Evolutionary conservation across 2,888 invertebrate genomes (phyloP).

Genomic region (Ommatoiulus sabulosus): DNA sequence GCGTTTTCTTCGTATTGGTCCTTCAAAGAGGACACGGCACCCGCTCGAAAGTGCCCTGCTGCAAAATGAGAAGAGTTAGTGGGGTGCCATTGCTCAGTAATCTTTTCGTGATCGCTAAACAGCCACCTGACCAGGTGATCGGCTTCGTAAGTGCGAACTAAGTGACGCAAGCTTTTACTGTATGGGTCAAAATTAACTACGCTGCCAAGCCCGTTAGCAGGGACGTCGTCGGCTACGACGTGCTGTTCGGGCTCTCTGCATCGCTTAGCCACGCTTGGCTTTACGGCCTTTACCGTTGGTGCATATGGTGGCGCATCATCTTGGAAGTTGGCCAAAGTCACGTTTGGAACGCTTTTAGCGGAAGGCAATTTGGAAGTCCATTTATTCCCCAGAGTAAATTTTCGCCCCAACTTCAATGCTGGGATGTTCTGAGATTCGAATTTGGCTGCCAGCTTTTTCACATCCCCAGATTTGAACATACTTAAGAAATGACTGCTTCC

Average conservation of each 20-base stretch:
- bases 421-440: slow-evolving; percentile 55
- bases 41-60: slow-evolving; percentile 32
- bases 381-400: neutral
- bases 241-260: neutral
- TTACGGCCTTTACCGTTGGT: neutral
- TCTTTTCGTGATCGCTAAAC: slow-evolving; percentile 55
- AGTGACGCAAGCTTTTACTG: slow-evolving; percentile 26
- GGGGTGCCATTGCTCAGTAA: neutral
- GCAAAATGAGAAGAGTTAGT: slow-evolving; percentile 54
- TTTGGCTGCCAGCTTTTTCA: slow-evolving; percentile 57
- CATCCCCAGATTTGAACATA: slow-evolving; percentile 57
- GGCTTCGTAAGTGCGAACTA: slow-evolving; percentile 44
- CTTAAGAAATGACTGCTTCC: slow-evolving; percentile 52
- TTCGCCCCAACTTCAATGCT: neutral
- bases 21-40: slow-evolving; percentile 44
- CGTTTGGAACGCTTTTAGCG: slow-evolving; percentile 27
- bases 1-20: slow-evolving; percentile 50
- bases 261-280: neutral
- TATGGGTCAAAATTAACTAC: slow-evolving; percentile 4
- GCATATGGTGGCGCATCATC: neutral
- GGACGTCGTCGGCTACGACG: neutral
- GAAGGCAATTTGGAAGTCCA: neutral
- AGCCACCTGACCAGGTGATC: slow-evolving; percentile 56
- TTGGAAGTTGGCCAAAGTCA: neutral
- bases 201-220: neutral